phyloP scores from a whole-genome alignment of 2,888 invertebrate species.

The Barypeithes pellucidus region DNA sequence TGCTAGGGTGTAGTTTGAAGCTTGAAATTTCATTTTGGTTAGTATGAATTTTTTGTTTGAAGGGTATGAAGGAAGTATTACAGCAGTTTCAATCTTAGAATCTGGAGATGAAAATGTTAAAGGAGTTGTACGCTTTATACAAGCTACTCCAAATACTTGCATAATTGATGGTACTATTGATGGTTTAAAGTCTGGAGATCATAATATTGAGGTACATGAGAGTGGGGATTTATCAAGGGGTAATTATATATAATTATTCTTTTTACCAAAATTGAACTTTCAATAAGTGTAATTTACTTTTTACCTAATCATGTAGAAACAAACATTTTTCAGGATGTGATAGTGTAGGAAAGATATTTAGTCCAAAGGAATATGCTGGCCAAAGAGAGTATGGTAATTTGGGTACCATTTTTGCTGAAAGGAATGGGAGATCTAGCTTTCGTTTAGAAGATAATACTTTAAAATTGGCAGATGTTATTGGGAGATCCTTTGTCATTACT shows the following conservation, averaged over 20 bases:
- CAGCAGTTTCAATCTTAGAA: conserved; percentile 85
- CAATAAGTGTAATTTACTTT: conserved; percentile 6
- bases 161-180: conserved; percentile 90
- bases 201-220: conserved; percentile 79
- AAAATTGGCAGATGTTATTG: conserved; percentile 83
- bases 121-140: conserved; percentile 86
- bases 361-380: conserved; percentile 71
- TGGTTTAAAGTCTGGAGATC: conserved; percentile 79
- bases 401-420: conserved; percentile 76
- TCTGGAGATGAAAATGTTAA: conserved; percentile 70
- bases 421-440: conserved; percentile 79
- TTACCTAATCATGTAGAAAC: background rate
- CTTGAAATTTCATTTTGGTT: conserved; percentile 70
- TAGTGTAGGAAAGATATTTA: conserved; percentile 78
- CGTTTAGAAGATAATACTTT: conserved; percentile 75
- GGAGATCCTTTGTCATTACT: conserved; percentile 83
- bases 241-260: conserved; percentile 4
- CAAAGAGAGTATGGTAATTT: conserved; percentile 78
- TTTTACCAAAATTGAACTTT: too few species aligned
- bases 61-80: conserved; percentile 82
- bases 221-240: conserved; percentile 80
- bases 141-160: conserved; percentile 74
- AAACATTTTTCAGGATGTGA: conserved; percentile 67
- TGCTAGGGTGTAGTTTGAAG: too few species aligned
- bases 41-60: conserved; percentile 75